Base-by-base conservation (phyloP, 2,888 invertebrate species). In the Torymus auratus region DNA sequence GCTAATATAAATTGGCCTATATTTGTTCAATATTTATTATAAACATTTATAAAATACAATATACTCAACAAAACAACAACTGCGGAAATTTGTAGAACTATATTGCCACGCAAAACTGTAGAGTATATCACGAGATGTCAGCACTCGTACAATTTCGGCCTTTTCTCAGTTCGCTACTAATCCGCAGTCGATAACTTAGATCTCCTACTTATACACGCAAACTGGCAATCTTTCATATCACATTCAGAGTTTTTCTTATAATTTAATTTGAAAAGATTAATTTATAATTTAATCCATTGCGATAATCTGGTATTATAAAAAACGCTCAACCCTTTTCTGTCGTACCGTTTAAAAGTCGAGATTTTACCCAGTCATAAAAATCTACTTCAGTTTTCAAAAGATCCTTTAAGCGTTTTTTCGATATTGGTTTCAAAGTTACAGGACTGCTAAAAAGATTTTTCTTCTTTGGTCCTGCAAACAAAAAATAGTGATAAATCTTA, bases 361-460 rank as follows among this genome's bases (percentile, higher is more conserved):
- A 89, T 85, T 91, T 92, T 5, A 93, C 87, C 92, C 93, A 94
- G 68, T 92, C 88, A 86, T 94, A 94, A 87, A 94, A 93, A 84
- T 93, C 92, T 81, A 93, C 91, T 88, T 94, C 94, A 17, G 90
- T 88, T 62, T 87, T 87, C n/a, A 94, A 88, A 60, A 90, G 88
- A 79, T 90, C 87, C 74, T 87, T 88, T 58, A 88, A 82, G 15
- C 84, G 82, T 64, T 86, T 86, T 68, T 84, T 85, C 15, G 83
- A 69, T 61, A 67, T 74, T 55, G 84, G 78, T 14, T 85, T 85
- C 55, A 87, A 64, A 50, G 64, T 12, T 17, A 72, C 15, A 14
- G 72, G 14, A 4, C 13, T 23, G 20, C 76, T 71, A 17, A 74
- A 23, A 52, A 64, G 13, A 10, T 85, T 84, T 84, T 91, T 91